Base-by-base conservation (phyloP, 2,113 vertebrate species). In the Ceuthmochares aereus region DNA sequence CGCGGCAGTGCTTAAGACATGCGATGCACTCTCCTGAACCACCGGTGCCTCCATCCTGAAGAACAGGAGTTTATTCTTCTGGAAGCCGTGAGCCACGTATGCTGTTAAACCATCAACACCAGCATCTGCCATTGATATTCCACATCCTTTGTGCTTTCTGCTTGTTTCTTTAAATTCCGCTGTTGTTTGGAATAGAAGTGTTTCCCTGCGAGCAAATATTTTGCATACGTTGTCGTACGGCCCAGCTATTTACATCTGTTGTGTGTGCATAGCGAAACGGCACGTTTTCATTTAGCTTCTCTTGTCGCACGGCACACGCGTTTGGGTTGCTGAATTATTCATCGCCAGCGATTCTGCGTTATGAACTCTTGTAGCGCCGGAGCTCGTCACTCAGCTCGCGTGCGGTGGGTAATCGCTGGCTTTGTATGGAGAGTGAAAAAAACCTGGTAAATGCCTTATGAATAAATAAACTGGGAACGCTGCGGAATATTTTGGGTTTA, bases 311-410 rank as follows among this genome's bases (percentile, higher is more conserved):
- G 66, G 72, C n/a, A 30, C 42, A 37, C 26, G 11, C 60, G 29
- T 78, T 59, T n/a, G 43, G 30, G 43, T 15, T 83, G 30, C 60
- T 87, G 87, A 87, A 93, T 93, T 75, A 95, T 84, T 83, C 83
- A 90, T 87, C 62, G 34, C 43, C 16, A 27, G 25, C 67, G 47
- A 42, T 74, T 69, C 77, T 60, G 30, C 26, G 67, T 15, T 83
- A 64, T 51, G 78, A 93, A 84, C 87, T 55, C 60, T 20, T 18
- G 72, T 30, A 59, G 56, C 66, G 59, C 47, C 58, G 18, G 49
- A 83, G 72, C 51, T 58, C 43, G 30, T 60, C 55, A n/a, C 72
- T 92, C 75, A 11, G 42, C 6, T 55, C 10, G 23, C 18, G 8
- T 3, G 22, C 25, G 34, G 51, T 21, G 37, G 51, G 82, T 67